phyloP scores from a whole-genome alignment of 64 coral and sea anemone species.

The Montipora foliosa region DNA sequence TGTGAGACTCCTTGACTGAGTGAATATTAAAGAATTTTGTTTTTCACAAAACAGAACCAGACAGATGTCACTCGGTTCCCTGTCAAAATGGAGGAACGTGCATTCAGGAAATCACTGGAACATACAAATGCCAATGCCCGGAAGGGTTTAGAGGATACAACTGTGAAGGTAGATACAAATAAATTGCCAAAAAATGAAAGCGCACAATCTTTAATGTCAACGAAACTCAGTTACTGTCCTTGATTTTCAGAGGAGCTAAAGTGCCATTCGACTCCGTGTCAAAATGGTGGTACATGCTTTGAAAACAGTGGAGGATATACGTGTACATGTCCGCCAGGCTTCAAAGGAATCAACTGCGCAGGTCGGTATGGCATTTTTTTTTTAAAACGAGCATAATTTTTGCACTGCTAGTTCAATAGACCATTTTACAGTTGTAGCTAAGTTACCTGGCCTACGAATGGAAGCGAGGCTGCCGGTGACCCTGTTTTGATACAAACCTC shows the following conservation, averaged over 20 bases:
- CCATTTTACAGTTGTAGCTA: no score
- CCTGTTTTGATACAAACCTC: no score
- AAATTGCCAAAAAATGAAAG: background rate
- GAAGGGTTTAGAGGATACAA: slow-evolving; percentile 86
- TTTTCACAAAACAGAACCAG: slow-evolving; percentile 48
- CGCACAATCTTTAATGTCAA: background rate
- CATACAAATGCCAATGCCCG: slow-evolving; percentile 81
- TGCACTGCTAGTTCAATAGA: no score
- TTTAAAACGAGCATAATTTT: background rate
- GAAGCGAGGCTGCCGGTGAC: no score
- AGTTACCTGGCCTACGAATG: no score
- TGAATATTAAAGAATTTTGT: background rate
- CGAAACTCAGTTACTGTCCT: background rate
- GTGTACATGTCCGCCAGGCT: slow-evolving; percentile 76
- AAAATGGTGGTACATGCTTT: slow-evolving; percentile 93
- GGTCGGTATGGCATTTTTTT: slow-evolving; percentile 13
- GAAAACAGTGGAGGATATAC: slow-evolving; percentile 95
- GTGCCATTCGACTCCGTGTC: slow-evolving; percentile 90
- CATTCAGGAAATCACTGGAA: slow-evolving; percentile 83
- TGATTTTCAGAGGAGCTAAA: slow-evolving; percentile 74
- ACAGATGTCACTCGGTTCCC: slow-evolving; percentile 87
- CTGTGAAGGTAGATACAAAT: slow-evolving; percentile 72
- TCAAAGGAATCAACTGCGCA: slow-evolving; percentile 89
- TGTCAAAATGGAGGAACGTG: slow-evolving; percentile 95
- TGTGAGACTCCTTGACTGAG: no score